Evolutionary conservation across 2,888 invertebrate species (phyloP).

Genomic region (Tridacna crocea): DNA sequence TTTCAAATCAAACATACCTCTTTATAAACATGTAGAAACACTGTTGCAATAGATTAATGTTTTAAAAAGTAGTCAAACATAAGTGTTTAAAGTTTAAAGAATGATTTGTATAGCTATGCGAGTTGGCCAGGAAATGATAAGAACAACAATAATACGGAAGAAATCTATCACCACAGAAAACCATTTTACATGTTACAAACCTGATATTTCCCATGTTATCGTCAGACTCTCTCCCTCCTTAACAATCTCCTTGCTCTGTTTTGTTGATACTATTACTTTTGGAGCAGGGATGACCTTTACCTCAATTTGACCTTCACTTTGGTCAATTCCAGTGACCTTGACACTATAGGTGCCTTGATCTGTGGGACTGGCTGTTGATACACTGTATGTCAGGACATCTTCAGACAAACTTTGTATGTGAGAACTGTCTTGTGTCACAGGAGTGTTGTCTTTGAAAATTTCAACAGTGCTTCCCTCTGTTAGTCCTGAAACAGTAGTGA

Average conservation of each 20-base stretch:
- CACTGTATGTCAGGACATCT: conserved; percentile 1
- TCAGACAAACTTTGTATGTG: background rate
- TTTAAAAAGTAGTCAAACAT: too few species aligned
- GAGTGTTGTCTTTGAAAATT: background rate
- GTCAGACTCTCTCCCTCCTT: conserved; percentile 27
- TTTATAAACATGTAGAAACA: too few species aligned
- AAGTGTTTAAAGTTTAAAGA: too few species aligned
- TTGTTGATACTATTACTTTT: conserved; percentile 7
- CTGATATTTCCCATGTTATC: conserved; percentile 34
- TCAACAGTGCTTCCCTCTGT: background rate
- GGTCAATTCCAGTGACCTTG: background rate
- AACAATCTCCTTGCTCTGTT: conserved; percentile 4
- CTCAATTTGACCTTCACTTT: conserved; percentile 12
- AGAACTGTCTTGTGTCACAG: background rate
- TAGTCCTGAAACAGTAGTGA: background rate
- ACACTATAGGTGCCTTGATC: conserved; percentile 16
- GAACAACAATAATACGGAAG: too few species aligned
- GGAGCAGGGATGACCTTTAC: conserved; percentile 17
- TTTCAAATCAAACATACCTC: too few species aligned
- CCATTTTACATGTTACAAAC: background rate
- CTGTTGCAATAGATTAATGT: too few species aligned
- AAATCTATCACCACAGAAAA: too few species aligned
- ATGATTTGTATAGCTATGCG: too few species aligned
- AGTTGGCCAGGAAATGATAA: too few species aligned
- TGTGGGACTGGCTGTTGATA: background rate